Base-by-base conservation (phyloP, 53 echinoderm and acorn worm species). In the Temnopleurus reevesii region DNA sequence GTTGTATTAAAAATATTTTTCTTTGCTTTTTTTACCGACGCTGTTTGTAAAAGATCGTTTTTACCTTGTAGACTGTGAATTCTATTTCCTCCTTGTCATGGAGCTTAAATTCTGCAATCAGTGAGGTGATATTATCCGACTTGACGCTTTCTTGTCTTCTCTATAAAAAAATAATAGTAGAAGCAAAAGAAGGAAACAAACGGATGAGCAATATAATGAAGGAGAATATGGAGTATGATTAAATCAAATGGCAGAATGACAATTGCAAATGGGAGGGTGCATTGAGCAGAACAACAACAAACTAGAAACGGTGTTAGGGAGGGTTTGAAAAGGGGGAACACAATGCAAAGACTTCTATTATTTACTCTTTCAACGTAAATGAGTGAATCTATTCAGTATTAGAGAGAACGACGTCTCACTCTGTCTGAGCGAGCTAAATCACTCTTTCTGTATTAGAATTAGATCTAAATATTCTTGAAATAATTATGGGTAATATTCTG, bases 31-130 rank as follows among this genome's bases (percentile, higher is more conserved):
- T n/a, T n/a, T n/a, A n/a, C n/a, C n/a, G n/a, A n/a, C n/a, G n/a
- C n/a, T n/a, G n/a, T n/a, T n/a, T n/a, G n/a, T n/a, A n/a, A n/a
- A n/a, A n/a, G n/a, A n/a, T n/a, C n/a, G 53, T 51, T 10, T 28
- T 2, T 27, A 97, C 98, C 90, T 94, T 94, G 65, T 90, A 98
- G 63, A 87, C 81, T 61, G 95, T 93, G 76, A 98, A 98, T 56
- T 98, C 98, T 15, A 95, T 64, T 9, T 93, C 91, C 8, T 98
- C 98, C 17, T 90, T 89, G 47, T 98, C 98, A 59, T 91, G 91
- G 18, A 95, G 93, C 59, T 93, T 95, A 55, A 95, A 93, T 31
- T 93, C 92, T 5, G 84, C 77, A 27, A 95, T 90, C 17, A 95
- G 90, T 12, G 91, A 82, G 4, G 91, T 94, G 57, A 94, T 92